Evolutionary conservation across 1,140 invertebrate species (phyloP).

Genomic region (Achatina immaculata): DNA sequence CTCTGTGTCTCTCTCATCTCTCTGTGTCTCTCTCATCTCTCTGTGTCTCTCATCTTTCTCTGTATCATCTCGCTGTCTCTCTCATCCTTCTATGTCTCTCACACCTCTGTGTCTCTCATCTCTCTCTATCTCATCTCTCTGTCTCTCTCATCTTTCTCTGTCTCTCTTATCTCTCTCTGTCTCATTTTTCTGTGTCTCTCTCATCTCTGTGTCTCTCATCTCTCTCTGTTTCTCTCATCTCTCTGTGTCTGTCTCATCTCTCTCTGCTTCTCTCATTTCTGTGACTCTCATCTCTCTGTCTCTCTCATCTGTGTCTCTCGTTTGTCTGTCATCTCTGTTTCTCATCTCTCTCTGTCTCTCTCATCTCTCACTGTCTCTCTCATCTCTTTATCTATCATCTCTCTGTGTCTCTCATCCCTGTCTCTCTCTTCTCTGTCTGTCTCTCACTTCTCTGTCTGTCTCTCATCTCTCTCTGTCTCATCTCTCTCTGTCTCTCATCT

Average conservation of each 20-base stretch:
- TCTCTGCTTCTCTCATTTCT: slow-evolving; percentile 17
- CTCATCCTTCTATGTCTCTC: too few species aligned
- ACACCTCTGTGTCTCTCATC: too few species aligned
- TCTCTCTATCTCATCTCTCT: slow-evolving; percentile 9
- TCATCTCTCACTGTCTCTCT: too few species aligned
- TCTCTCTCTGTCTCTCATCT: too few species aligned
- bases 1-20: not conserved
- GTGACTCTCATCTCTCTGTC: not conserved
- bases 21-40: slow-evolving; percentile 23
- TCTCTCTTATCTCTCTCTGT: slow-evolving; percentile 27
- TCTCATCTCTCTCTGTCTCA: too few species aligned
- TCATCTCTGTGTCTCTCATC: slow-evolving; percentile 27
- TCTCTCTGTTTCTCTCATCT: slow-evolving; percentile 24
- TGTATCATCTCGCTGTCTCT: not conserved
- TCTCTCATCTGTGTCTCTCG: not conserved
- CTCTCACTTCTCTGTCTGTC: too few species aligned
- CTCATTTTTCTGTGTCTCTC: slow-evolving; percentile 13
- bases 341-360: not conserved
- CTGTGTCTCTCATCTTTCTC: slow-evolving; percentile 27
- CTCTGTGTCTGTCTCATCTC: slow-evolving; percentile 26
- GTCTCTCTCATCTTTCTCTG: not conserved
- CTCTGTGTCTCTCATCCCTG: too few species aligned
- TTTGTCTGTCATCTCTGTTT: too few species aligned
- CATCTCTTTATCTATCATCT: too few species aligned
- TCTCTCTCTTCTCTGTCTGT: too few species aligned